These are phyloP conservation scores for Danio albolineatus DNA, from an alignment of 2,797 vertebrate genomes.

Conservation along the genomic window DNA sequence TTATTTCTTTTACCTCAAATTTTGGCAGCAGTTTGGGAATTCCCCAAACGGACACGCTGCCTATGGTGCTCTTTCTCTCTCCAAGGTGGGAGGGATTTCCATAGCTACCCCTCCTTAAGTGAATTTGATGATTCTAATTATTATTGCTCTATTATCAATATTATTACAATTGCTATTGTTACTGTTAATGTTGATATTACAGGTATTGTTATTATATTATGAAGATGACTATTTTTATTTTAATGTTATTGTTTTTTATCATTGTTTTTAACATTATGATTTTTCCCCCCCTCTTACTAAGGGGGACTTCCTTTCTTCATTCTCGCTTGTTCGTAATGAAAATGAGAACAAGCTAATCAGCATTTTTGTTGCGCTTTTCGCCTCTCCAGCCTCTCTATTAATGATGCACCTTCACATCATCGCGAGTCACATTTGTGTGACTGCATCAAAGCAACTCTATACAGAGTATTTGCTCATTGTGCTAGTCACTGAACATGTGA, in stretches of 20 bases:
- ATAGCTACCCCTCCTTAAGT: slow-evolving; percentile 84
- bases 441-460: slow-evolving; percentile 30
- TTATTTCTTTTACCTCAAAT: slow-evolving; percentile 93
- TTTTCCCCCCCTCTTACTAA: slow-evolving; percentile 60
- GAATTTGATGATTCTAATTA: slow-evolving; percentile 86
- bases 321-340: slow-evolving; percentile 69
- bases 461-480: slow-evolving; percentile 25
- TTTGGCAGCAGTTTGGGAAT: slow-evolving; percentile 84
- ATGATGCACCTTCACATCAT: slow-evolving; percentile 46
- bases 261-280: slow-evolving; percentile 66
- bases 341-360: slow-evolving; percentile 47
- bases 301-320: slow-evolving; percentile 82
- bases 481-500: slow-evolving; percentile 35
- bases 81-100: slow-evolving; percentile 83
- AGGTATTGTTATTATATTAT: slow-evolving; percentile 80
- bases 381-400: slow-evolving; percentile 52
- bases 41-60: slow-evolving; percentile 80
- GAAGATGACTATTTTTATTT: slow-evolving; percentile 67
- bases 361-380: slow-evolving; percentile 51
- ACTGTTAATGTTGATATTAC: slow-evolving; percentile 85
- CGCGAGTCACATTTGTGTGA: slow-evolving; percentile 36
- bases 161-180: slow-evolving; percentile 86
- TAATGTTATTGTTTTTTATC: slow-evolving; percentile 63
- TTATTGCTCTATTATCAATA: slow-evolving; percentile 84
- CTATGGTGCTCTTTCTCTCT: slow-evolving; percentile 96